A percentile compares a stretch with the other conserved stretches of the same genome.
Evolutionary conservation across 2,888 invertebrate genomes (phyloP).

Genomic region (Melipona beecheii): DNA sequence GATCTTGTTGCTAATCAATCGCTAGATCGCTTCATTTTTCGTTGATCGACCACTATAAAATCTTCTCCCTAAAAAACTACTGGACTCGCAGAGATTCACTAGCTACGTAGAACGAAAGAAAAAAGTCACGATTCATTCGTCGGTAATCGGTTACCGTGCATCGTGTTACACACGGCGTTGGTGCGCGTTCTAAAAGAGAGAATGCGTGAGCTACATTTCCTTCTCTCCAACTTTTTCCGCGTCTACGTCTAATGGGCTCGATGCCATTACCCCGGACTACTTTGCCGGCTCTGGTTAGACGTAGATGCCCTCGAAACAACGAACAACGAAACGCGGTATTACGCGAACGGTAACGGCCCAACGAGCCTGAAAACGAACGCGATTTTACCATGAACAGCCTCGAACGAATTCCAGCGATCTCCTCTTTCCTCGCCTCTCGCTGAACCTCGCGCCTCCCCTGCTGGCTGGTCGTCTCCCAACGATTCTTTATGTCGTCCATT

Average conservation of each 20-base stretch:
- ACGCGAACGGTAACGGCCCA: background rate
- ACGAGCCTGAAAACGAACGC: constrained; percentile 4
- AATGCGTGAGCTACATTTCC: constrained; percentile 52
- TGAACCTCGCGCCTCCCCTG: constrained; percentile 86
- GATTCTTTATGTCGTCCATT: constrained; percentile 93
- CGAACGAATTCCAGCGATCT: constrained; percentile 94
- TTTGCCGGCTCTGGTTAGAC: constrained; percentile 11
- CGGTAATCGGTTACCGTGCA: constrained; percentile 4
- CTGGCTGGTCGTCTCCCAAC: constrained; percentile 88
- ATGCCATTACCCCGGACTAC: constrained; percentile 52
- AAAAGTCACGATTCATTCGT: constrained; percentile 14
- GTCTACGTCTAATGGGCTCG: constrained; percentile 48
- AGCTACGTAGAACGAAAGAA: background rate
- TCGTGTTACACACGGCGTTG: constrained; percentile 1
- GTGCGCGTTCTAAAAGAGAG: constrained; percentile 19
- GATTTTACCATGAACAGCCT: constrained; percentile 90
- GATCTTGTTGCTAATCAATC: background rate
- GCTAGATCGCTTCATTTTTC: too few species aligned
- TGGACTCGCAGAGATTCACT: background rate
- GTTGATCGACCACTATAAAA: too few species aligned
- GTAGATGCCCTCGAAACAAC: constrained; percentile 21
- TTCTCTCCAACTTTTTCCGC: constrained; percentile 40
- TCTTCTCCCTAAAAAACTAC: background rate
- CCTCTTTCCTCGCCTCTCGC: constrained; percentile 93
- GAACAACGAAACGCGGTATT: constrained; percentile 1